Evolutionary conservation across 2,113 vertebrate species (phyloP), one percentile per base, ranked within the genome.

Genomic region (Indicator indicator): DNA sequence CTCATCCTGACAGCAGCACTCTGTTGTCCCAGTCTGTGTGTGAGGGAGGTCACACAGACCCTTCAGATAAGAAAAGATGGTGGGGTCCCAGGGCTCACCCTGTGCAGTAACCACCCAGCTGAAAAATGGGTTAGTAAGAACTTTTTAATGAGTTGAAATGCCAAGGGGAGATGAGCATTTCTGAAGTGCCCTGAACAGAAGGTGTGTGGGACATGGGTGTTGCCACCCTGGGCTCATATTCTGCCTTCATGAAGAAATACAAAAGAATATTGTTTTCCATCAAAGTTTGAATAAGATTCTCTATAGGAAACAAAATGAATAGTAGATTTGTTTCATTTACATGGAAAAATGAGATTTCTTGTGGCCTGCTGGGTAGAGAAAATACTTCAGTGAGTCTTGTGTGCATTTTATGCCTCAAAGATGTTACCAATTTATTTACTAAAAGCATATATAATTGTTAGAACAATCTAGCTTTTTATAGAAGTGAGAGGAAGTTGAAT

Each of bases 21-120:
- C 36, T 5, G 1, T 27, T 3, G 55, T 32, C 32, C n/a, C 16
- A 3, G 30, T 4, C 32, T 24, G 55, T 0, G 1, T 17, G 26
- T 2, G 42, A 77, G 44, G 42, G 42, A 89, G 71, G 71, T 68
- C 40, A 16, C 36, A 7, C 59, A 19, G 27, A 27, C 36, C 65
- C 50, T 44, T 46, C 19, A 32, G 56, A 11, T n/a, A 9, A 32
- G 42, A 36, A 58, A 32, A 40, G 56, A 17, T 32, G n/a, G 30
- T 36, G 42, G 76, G 50, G 32, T 40, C 32, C 21, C 52, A 40
- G 71, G 19, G 32, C 17, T 88, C 14, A 18, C 27, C 60, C 36
- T 23, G 24, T 27, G 70, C 16, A 72, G 9, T n/a, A 68, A 52
- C 32, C 70, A 17, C 36, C 17, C 32, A 33, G 48, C 15, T 46